Evolutionary conservation across 2,888 invertebrate genomes (phyloP).

Genomic region (Lasius platythorax): DNA sequence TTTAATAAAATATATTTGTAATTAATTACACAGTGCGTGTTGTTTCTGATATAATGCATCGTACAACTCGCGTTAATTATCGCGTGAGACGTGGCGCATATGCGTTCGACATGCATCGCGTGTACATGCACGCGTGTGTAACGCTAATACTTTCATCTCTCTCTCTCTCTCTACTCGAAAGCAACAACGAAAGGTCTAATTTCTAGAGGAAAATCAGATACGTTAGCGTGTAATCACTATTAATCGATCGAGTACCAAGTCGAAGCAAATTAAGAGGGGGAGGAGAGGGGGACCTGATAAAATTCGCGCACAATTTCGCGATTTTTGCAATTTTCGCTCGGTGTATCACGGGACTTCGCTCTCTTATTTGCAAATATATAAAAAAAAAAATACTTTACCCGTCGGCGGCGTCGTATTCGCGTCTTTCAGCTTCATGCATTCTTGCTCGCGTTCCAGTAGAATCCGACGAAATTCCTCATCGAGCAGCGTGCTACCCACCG

Average conservation of each 20-base stretch:
- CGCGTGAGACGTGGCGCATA: too few relatives aligned
- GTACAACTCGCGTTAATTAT: background rate
- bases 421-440: conserved; percentile 75
- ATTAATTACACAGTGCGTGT: background rate
- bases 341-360: conserved; percentile 11
- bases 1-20: conserved; percentile 10
- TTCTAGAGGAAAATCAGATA: conserved; percentile 15
- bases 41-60: background rate
- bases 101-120: background rate
- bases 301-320: conserved; percentile 4
- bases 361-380: conserved; percentile 35
- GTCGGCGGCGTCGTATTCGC: conserved; percentile 76
- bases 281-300: background rate
- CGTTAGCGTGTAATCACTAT: conserved; percentile 5
- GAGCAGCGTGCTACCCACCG: conserved; percentile 79
- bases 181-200: conserved; percentile 1
- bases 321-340: conserved; percentile 18
- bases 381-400: conserved; percentile 69
- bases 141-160: background rate
- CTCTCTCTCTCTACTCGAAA: background rate
- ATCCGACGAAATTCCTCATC: conserved; percentile 79
- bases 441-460: conserved; percentile 72
- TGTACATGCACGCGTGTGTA: background rate
- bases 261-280: conserved; percentile 6
- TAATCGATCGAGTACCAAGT: conserved; percentile 12